Base-by-base conservation (phyloP, 2,888 invertebrate species). In the Yponomeuta evonymella region DNA sequence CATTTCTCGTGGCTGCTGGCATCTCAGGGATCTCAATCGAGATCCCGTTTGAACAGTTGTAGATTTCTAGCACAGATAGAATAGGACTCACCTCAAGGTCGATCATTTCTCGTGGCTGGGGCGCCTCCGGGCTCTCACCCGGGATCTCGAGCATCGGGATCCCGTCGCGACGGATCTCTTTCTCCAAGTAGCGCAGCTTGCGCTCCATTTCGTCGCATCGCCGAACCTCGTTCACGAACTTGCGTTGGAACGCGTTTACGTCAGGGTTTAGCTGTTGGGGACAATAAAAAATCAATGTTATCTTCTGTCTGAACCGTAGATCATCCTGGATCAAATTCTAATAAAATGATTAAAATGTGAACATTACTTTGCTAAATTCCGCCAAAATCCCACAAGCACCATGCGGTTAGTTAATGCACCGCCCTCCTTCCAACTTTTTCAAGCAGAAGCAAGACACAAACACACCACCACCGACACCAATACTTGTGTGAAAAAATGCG, bases 141-240 rank as follows among this genome's bases (percentile, higher is more conserved):
- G 98, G 72, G 66, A 98, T 98, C 85, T 99, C 98, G 82, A 98
- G 89, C 97, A 99, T 99, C 0, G 98, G 98, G 81, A 99, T 99
- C 2, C 95, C 97, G 87, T 99, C 99, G 79, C 97, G 98, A 77
- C 97, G 96, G 79, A 99, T 98, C 91, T 99, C 99, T 81, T 98
- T 98, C 88, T 99, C 99, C 82, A 99, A 92, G 83, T 98, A 99
- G 11, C 99, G 95, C 36, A 99, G 93, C 87, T 98, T 99, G 72
- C 99, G 94, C 91, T 99, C 98, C 99, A 99, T 99, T 92, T 99
- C 99, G 90, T 99, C 99, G 86, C 98, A 99, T 70, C 99, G 95
- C 69, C 99, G 95, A 67, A 99, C 98, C 90, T 99, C 99, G 87
- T 98, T 98, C 73, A 99, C 99, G 92, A 99, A 99, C 87, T 99